phyloP scores from a whole-genome alignment of 2,888 invertebrate genomes.

The Hartigia nigra region DNA sequence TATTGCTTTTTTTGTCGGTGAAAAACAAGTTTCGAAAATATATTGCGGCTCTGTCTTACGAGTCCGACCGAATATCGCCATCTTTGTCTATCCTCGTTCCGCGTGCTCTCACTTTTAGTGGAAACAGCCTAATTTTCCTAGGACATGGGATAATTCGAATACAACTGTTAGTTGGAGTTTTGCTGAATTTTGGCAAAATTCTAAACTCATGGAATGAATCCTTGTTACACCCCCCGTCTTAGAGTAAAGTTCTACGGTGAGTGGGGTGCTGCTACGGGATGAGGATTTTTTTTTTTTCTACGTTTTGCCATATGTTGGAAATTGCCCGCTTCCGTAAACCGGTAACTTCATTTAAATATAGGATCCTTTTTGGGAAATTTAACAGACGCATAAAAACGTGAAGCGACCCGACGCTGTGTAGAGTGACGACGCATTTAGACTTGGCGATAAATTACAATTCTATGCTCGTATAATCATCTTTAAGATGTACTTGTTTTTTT shows the following conservation, averaged over 20 bases:
- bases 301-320: constrained; percentile 48
- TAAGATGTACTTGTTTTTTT: neutral
- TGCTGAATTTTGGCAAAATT: neutral
- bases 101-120: neutral
- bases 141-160: neutral
- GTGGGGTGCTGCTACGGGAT: neutral
- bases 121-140: neutral
- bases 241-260: neutral
- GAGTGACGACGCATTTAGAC: constrained; percentile 13
- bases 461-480: neutral
- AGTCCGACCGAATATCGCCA: constrained; percentile 1
- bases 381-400: constrained; percentile 21
- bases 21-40: constrained; percentile 12
- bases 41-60: constrained; percentile 7
- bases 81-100: neutral
- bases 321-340: constrained; percentile 50
- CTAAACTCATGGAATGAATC: neutral
- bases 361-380: constrained; percentile 19
- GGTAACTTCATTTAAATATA: constrained; percentile 40
- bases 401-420: neutral
- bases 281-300: constrained; percentile 1
- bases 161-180: neutral
- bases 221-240: neutral
- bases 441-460: constrained; percentile 19
- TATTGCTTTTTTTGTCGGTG: constrained; percentile 16